Base-by-base conservation (phyloP, 2,113 vertebrate genomes). In the Daboia siamensis region DNA sequence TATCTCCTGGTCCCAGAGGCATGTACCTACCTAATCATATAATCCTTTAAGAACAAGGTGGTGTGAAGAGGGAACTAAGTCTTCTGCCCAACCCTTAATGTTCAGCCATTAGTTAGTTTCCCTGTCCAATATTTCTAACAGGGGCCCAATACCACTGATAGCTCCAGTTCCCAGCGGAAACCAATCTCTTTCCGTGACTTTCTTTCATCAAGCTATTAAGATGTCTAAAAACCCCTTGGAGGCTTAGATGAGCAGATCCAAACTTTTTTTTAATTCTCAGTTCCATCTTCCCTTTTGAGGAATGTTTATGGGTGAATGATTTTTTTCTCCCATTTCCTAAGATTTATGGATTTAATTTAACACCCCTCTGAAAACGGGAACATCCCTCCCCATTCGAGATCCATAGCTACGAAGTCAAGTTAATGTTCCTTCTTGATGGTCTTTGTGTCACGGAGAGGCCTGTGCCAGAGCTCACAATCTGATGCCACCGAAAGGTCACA, bases 171-270 rank as follows among this genome's bases (percentile, higher is more conserved):
- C 94, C 94, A 91, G 64, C 0, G 9, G 89, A 94, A 93, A 52
- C 86, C 91, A 89, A 93, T 94, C 88, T 90, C 93, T 95, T 94
- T 89, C 57, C 93, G 87, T 86, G 90, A 39, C 93, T 92, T 52
- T 91, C 93, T 93, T 94, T 95, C 92, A 94, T 93, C 93, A 96
- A 92, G 44, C 89, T 94, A 94, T 95, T 93, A 95, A 90, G 95
- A 90, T 90, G 91, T 95, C 91, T 93, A 88, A 80, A 91, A 87
- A 93, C 91, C 94, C 64, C 93, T 87, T 2, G 55, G 90, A 96
- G 90, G 26, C 92, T 24, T 64, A 93, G 91, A 93, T 94, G 93
- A 92, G 93, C 44, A 74, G 93, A 94, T 93, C 48, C 57, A 85
- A 91, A 94, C 57, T 94, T 94, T 87, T 87, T n/a, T 69, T 92